Evolutionary conservation across 23 tunicate species (phyloP).

Genomic region (Clavelina lepadiformis): DNA sequence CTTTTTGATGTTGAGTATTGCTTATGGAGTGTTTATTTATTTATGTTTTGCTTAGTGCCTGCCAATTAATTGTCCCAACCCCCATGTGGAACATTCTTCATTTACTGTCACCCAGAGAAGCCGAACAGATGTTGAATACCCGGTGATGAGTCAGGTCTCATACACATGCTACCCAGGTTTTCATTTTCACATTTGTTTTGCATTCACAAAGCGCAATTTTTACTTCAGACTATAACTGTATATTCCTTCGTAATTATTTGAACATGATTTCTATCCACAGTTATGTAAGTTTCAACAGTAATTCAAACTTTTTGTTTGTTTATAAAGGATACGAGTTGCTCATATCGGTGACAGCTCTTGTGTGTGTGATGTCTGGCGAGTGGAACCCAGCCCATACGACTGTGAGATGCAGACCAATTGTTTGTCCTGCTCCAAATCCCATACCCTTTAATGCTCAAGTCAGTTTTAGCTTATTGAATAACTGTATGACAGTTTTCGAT

Average conservation of each 20-base stretch:
- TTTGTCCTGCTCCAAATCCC: slow-evolving; percentile 14
- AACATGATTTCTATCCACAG: too few relatives aligned
- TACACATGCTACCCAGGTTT: too few relatives aligned
- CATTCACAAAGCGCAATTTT: too few relatives aligned
- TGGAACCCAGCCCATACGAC: slow-evolving; percentile 34
- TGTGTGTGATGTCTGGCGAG: slow-evolving; percentile 26
- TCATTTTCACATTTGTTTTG: too few relatives aligned
- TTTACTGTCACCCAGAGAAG: slow-evolving; percentile 1
- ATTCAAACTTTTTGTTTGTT: slow-evolving; percentile 1
- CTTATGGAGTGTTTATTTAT: slow-evolving; percentile 3
- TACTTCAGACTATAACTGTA: too few relatives aligned
- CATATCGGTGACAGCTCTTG: neutral
- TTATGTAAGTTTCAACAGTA: too few relatives aligned
- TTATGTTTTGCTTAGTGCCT: too few relatives aligned
- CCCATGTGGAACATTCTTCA: slow-evolving; percentile 9
- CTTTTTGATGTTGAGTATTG: neutral
- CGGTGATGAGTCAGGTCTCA: slow-evolving; percentile 25
- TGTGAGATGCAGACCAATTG: slow-evolving; percentile 25
- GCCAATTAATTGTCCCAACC: slow-evolving; percentile 46
- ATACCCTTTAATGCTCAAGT: slow-evolving; percentile 28
- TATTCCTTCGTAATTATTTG: too few relatives aligned
- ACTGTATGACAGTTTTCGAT: too few relatives aligned
- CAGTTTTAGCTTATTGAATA: neutral
- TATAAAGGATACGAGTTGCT: neutral
- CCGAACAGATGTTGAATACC: slow-evolving; percentile 3